phyloP scores from a whole-genome alignment of 2,113 vertebrate species.

The Talpa occidentalis region DNA sequence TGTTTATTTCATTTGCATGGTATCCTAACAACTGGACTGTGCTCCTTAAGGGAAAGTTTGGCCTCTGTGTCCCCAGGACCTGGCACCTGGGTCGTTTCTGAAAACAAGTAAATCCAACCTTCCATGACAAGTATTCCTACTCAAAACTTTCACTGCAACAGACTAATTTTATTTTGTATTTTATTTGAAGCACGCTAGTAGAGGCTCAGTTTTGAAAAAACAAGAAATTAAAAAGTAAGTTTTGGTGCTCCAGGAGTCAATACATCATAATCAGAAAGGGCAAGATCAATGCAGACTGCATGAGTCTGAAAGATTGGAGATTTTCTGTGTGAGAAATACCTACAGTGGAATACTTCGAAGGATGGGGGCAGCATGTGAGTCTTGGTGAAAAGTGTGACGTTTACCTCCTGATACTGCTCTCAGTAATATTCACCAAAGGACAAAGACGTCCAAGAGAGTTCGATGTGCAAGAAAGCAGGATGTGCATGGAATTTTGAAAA shows the following conservation, averaged over 20 bases:
- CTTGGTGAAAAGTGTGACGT: not conserved
- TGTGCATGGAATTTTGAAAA: not conserved
- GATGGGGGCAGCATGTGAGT: rapidly evolving
- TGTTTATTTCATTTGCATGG: not conserved
- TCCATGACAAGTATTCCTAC: too few relatives aligned
- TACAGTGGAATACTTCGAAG: not conserved
- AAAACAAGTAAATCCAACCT: not conserved
- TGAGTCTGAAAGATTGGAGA: not conserved
- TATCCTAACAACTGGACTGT: not conserved
- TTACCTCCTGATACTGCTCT: not conserved
- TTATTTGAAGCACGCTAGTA: too few relatives aligned
- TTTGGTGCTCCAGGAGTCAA: not conserved
- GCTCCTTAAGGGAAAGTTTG: not conserved
- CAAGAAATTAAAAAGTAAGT: slow-evolving; percentile 46
- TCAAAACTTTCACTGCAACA: too few relatives aligned
- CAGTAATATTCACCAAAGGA: not conserved
- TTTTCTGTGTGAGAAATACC: not conserved
- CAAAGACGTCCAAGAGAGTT: not conserved
- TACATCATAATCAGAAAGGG: not conserved
- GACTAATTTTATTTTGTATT: too few relatives aligned
- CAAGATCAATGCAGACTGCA: not conserved
- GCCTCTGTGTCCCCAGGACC: not conserved
- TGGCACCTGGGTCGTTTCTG: not conserved
- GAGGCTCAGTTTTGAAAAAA: not conserved
- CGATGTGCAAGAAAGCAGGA: not conserved